Conservation (phyloP, 2,797 vertebrate genomes). For the Sebastes flavidus region DNA sequence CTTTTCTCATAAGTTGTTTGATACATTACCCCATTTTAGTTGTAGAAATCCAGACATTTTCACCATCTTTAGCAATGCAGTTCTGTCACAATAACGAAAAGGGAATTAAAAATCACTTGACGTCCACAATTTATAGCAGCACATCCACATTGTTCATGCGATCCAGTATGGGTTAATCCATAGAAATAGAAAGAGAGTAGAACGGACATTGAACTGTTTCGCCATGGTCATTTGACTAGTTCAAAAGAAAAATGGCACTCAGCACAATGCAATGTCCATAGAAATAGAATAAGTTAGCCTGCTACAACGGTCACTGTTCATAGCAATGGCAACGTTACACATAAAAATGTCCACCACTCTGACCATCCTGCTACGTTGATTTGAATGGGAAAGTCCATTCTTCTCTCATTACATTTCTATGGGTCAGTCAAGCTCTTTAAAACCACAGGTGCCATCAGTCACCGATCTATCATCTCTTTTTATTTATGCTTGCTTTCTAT, state of each 20-base stretch:
- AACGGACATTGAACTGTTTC: neutral
- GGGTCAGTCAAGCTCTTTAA: slow-evolving; percentile 8
- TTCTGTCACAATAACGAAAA: neutral
- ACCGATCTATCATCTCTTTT: slow-evolving; percentile 37
- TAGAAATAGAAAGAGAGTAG: neutral
- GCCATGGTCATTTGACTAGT: neutral
- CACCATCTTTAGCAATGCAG: neutral
- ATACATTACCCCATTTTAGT: neutral
- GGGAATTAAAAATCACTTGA: neutral
- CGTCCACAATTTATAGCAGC: neutral
- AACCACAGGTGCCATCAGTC: slow-evolving; percentile 24
- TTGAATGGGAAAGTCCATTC: neutral
- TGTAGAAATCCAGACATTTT: neutral
- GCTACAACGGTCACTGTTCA: neutral
- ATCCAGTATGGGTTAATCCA: slow-evolving; percentile 4
- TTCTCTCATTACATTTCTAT: neutral
- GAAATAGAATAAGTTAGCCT: too few relatives aligned
- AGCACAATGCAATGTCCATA: too few relatives aligned
- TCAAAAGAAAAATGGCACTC: neutral
- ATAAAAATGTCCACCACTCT: neutral
- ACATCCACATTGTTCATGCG: neutral
- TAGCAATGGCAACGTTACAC: neutral
- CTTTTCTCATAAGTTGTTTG: neutral
- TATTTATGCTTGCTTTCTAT: slow-evolving; percentile 69
- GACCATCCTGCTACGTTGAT: neutral